Evolutionary conservation across 2,888 invertebrate species (phyloP), one percentile per base, ranked within the genome.

Genomic region (Omphaloscelis lunosa): DNA sequence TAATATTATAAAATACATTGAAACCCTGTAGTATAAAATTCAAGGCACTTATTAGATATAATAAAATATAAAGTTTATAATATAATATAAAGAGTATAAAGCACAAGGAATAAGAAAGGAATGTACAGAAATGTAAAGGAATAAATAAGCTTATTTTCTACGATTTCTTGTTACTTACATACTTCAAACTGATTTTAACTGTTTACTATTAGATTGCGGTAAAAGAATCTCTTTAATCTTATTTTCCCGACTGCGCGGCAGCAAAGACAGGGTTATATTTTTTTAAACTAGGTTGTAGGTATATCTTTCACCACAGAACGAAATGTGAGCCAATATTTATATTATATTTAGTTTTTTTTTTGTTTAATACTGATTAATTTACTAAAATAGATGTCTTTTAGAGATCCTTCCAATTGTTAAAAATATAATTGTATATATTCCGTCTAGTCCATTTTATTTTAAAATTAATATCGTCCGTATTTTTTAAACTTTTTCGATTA

Each of bases 341-440:
- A 62, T 45, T 53, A 51, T 61, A 23, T 53, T 15, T 15, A 6
- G 23, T n/a, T 3, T 5, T 1, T 23, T 48, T 67, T 59, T 75
- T 71, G 58, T 82, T 27, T 87, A 87, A 87, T 87, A 87, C 87
- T 87, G 87, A 86, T 82, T 48, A 17, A 72, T 82, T 86, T 11
- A 66, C 27, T 76, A 77, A 70, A 72, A 66, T 69, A 45, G 65
- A 80, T 62, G 69, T 77, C 20, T 58, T 76, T 34, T 67, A 77
- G 88, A 87, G 88, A 87, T 87, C 88, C 58, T 75, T 72, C 63
- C 69, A 72, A 74, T 56, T 75, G 20, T 63, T 73, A 61, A 61
- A 41, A 61, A 80, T 65, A 53, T 80, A 1, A 70, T 41, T 65
- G 69, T 29, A 61, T 27, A 63, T 61, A 71, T 65, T 74, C 29